phyloP scores from a whole-genome alignment of 2,888 invertebrate genomes.

The Latrodectus elegans region DNA sequence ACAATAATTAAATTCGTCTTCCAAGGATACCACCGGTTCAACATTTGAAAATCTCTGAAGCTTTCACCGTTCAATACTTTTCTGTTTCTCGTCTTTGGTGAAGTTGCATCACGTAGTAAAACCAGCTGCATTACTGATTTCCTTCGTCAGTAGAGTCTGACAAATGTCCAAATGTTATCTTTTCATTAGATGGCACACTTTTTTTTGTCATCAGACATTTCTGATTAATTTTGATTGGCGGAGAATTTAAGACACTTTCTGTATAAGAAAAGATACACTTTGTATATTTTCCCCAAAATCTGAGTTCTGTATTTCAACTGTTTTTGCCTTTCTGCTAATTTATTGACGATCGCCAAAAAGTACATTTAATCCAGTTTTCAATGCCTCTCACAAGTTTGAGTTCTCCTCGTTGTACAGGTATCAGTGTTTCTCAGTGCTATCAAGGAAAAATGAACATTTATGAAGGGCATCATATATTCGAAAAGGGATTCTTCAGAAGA shows the following conservation, averaged over 20 bases:
- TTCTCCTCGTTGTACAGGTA: background rate
- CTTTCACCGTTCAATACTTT: too few relatives aligned
- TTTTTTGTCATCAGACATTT: background rate
- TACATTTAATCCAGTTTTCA: background rate
- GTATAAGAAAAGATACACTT: too few relatives aligned
- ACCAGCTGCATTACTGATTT: background rate
- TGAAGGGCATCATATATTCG: background rate
- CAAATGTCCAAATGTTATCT: background rate
- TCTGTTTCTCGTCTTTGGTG: background rate
- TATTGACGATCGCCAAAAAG: background rate
- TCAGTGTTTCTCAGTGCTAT: background rate
- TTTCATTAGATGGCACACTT: constrained; percentile 6
- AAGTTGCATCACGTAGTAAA: background rate
- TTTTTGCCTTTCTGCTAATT: background rate
- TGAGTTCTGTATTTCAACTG: background rate
- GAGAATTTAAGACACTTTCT: background rate
- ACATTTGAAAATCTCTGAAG: background rate
- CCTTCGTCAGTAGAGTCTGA: background rate
- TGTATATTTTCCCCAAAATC: background rate
- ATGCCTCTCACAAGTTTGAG: background rate
- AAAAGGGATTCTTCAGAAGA: background rate
- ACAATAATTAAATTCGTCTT: accelerated
- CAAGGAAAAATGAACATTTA: constrained; percentile 2
- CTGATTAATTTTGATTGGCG: background rate
- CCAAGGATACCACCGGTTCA: background rate